Base-by-base conservation (phyloP, 2,797 vertebrate genomes). In the Rhinatrema bivittatum region DNA sequence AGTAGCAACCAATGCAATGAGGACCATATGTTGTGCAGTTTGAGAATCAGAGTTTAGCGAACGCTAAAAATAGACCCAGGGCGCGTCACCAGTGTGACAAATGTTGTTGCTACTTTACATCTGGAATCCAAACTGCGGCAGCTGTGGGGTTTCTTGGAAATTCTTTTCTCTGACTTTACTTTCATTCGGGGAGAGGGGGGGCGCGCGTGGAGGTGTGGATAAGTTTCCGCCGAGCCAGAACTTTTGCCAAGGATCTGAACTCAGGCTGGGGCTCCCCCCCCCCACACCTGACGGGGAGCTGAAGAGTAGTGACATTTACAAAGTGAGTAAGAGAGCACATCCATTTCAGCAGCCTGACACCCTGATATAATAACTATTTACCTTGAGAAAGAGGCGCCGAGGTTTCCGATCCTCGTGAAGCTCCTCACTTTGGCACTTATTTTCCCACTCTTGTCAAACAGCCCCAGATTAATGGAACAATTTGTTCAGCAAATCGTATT, bases 321-420 rank as follows among this genome's bases (percentile, higher is more conserved):
- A 89, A 86, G 86, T 72, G 77, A 82, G 85, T 85, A 87, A 86
- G 85, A 84, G 86, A 82, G 81, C 82, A 79, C 85, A 89, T 87
- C 82, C 82, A 87, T 86, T 85, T 86, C 80, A 56, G 65, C 81
- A 78, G 80, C 76, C 80, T 79, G 83, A 86, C 81, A 88, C 82
- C 84, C 87, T 79, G 79, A 92, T 91, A 89, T 93, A 93, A 97
- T 93, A 94, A 90, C 90, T 93, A 90, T 91, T 95, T 93, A 91
- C 87, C 88, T 92, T 93, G 87, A 89, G 86, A 84, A 89, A 88
- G 88, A 82, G 79, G 74, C 82, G 70, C 78, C 64, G 73, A 78
- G 82, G 81, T 79, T 83, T 83, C 81, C 70, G 81, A 81, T 85
- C 85, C 85, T 87, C 85, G 83, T 82, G 83, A 84, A 84, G 84